Evolutionary conservation across 2,888 invertebrate species (phyloP), one percentile per base, ranked within the genome.

Genomic region (Pseudanteris insignis): DNA sequence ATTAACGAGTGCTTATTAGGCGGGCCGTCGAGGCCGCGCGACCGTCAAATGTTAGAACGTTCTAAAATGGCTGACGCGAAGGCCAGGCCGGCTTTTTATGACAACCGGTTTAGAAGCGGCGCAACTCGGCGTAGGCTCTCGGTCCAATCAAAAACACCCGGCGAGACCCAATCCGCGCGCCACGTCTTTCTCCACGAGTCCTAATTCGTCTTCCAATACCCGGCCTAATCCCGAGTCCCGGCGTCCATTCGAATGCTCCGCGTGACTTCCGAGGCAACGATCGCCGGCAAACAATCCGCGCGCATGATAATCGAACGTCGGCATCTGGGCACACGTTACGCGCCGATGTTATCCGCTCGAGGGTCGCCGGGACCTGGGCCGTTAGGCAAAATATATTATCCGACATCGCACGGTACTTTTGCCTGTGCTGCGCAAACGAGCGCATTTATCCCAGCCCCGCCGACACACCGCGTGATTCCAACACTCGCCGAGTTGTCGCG

Each of bases 61-160:
- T 76, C 76, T 74, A 77, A 77, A 77, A 77, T 77, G 76, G 77
- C 76, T 69, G 77, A 67, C 67, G 67, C 69, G 76, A 76, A 76
- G 77, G 76, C 76, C 75, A 74, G 70, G 67, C 70, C 67, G 64
- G 61, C 68, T 74, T 72, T 74, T 74, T 74, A 71, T 70, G 69
- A 71, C 77, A 75, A 78, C 78, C 78, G 78, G 78, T 78, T 78
- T 76, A 76, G 76, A 75, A 76, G 72, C 70, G 63, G 66, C 69
- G 65, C 33, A 53, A 38, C 53, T 32, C 53, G 26, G 51, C 57
- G 60, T 57, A 60, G 60, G 53, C 60, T 60, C 57, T 60, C 55
- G 65, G 61, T 26, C 65, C 65, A 65, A 65, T 62, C 65, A 48
- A 57, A 53, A 57, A 44, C 46, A 15, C 24, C 21, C 34, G 33